Evolutionary conservation across 2,113 vertebrate genomes (phyloP), one percentile per base, ranked within the genome.

Genomic region (Megaptera novaeangliae): DNA sequence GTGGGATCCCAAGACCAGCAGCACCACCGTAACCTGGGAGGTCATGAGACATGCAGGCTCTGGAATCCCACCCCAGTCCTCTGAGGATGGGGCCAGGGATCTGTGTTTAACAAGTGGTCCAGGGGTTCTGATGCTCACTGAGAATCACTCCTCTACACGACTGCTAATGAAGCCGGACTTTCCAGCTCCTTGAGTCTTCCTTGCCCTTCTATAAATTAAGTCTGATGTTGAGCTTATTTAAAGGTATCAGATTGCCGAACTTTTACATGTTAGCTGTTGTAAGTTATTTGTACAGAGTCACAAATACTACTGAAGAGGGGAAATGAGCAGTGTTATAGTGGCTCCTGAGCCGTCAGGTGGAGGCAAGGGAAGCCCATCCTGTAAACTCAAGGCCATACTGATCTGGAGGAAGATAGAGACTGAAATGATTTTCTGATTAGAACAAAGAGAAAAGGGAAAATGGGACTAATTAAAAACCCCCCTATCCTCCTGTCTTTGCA

Each of bases 281-380:
- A 71, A 85, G 46, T 44, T 68, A 78, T 39, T 95, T 86, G 36
- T 36, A 36, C 55, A 61, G n/a, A 84, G 25, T 93, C 74, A 89
- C 46, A 72, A 52, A 78, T 46, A 12, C 1, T 36, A 2, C 5
- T 72, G 63, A 77, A 66, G 66, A 69, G 41, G 31, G 34, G n/a
- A 39, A 61, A 25, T 55, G 71, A 31, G 55, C 39, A 69, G 0
- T 23, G 0, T 41, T 61, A 34, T 0, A 2, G 41, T 2, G 13
- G 23, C 44, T 74, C 52, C 84, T 8, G 5, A 83, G 66, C 66
- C 25, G 27, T 74, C 57, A 55, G 77, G 14, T 6, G 44, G 64
- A 64, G 21, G 36, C n/a, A 18, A 11, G 17, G 74, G 21, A 88
- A 83, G 6, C 29, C 44, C 21, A 11, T 36, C 25, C 3, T 46